phyloP scores from a whole-genome alignment of 2,888 invertebrate genomes.

The Salticus scenicus region DNA sequence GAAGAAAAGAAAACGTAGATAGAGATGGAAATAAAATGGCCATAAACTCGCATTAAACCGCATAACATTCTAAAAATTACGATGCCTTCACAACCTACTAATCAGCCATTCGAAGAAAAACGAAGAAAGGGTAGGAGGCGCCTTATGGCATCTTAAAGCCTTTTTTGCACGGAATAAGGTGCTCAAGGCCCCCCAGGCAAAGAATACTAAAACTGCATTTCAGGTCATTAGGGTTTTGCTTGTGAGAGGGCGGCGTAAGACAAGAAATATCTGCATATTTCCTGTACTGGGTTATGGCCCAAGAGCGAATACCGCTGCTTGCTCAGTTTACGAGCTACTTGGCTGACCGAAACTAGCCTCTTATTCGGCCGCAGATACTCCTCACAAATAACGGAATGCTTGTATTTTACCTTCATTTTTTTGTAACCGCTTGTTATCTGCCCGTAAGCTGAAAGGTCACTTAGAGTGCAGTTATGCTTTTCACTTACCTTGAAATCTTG shows the following conservation, averaged over 20 bases:
- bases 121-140: slow-evolving; percentile 16
- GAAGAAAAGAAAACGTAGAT: background rate
- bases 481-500: slow-evolving; percentile 49
- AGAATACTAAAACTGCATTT: slow-evolving; percentile 64
- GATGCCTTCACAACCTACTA: background rate
- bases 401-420: slow-evolving; percentile 54
- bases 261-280: slow-evolving; percentile 68
- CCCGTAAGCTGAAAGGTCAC: slow-evolving; percentile 59
- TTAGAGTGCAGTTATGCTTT: slow-evolving; percentile 34
- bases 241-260: slow-evolving; percentile 46
- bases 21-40: background rate
- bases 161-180: background rate
- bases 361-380: slow-evolving; percentile 67
- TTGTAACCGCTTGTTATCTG: slow-evolving; percentile 54
- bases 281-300: slow-evolving; percentile 64
- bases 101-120: slow-evolving; percentile 10
- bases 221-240: slow-evolving; percentile 54
- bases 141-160: slow-evolving; percentile 11
- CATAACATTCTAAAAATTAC: slow-evolving; percentile 1
- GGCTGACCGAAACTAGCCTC: slow-evolving; percentile 66
- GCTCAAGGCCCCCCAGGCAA: slow-evolving; percentile 31
- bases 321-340: slow-evolving; percentile 55
- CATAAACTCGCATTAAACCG: slow-evolving; percentile 1
- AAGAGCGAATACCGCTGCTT: slow-evolving; percentile 62
- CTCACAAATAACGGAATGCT: slow-evolving; percentile 63